phyloP scores from a whole-genome alignment of 1,140 invertebrate genomes.

The Drosophila orena region DNA sequence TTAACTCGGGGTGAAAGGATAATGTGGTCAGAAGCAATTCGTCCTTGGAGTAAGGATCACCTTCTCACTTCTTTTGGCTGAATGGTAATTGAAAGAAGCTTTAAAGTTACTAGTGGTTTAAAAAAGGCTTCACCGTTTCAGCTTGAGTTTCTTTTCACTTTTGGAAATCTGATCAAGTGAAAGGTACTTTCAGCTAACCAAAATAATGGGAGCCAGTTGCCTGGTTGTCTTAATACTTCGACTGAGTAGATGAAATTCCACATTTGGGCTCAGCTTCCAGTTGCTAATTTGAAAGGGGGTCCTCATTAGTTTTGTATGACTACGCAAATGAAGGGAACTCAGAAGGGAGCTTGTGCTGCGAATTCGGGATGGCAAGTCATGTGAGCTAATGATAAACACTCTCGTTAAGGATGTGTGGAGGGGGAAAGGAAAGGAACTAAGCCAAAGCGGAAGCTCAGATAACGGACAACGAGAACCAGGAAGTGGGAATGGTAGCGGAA shows the following conservation, averaged over 20 bases:
- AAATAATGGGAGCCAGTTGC: constrained; percentile 25
- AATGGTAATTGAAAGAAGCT: constrained; percentile 29
- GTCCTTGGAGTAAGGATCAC: background rate
- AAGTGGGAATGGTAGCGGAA: background rate
- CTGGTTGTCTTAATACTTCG: constrained; percentile 32
- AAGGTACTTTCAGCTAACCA: background rate
- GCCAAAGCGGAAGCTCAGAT: constrained; percentile 37
- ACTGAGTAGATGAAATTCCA: constrained; percentile 1
- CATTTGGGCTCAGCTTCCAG: constrained; percentile 24
- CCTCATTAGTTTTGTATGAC: constrained; percentile 55
- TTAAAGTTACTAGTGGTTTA: too few species aligned
- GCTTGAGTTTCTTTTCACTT: too few species aligned
- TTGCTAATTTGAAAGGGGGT: constrained; percentile 27
- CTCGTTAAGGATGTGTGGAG: constrained; percentile 9
- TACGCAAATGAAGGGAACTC: constrained; percentile 37
- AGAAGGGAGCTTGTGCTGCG: constrained; percentile 11
- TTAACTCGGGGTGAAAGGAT: background rate
- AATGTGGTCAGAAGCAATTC: constrained; percentile 3
- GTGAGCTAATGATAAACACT: constrained; percentile 60
- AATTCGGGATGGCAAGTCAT: constrained; percentile 43
- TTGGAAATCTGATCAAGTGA: too few species aligned
- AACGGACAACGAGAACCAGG: constrained; percentile 18
- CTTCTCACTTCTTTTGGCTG: constrained; percentile 16
- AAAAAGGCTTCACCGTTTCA: too few species aligned
- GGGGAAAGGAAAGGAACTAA: constrained; percentile 36